Percentiles rank a stretch among this genome's conserved stretches.
Evolutionary conservation across 1,140 invertebrate species (phyloP).

Genomic region (Drosophila tsacasi): DNA sequence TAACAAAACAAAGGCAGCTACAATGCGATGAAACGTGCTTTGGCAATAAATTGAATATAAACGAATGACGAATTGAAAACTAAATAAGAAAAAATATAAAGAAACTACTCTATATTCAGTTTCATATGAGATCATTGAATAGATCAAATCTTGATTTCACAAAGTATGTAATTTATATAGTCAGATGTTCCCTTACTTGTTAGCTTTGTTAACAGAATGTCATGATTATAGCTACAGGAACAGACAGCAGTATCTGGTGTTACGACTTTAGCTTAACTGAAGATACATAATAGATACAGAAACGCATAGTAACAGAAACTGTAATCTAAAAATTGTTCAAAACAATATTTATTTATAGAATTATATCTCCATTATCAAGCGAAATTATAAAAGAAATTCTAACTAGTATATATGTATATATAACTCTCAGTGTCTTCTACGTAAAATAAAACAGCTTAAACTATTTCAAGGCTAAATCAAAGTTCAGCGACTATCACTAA

Average conservation of each 20-base stretch:
- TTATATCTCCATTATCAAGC: not conserved
- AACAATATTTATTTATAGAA: not conserved
- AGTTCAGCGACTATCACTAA: not conserved
- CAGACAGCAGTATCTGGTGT: not conserved
- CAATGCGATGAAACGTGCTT: not conserved
- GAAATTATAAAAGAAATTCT: not conserved
- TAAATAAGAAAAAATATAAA: too few species aligned
- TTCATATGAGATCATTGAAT: too few species aligned
- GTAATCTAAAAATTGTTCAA: too few species aligned
- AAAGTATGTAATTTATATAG: not conserved
- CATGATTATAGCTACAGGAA: too few species aligned
- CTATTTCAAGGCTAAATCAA: not conserved
- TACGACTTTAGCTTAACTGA: not conserved
- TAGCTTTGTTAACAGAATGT: too few species aligned
- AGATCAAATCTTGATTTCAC: too few species aligned
- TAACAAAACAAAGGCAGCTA: constrained; percentile 5
- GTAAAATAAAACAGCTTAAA: not conserved
- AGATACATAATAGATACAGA: not conserved
- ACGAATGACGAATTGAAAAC: too few species aligned
- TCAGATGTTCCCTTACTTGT: not conserved
- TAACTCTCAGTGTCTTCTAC: not conserved
- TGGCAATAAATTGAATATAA: not conserved
- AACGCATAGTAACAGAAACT: not conserved
- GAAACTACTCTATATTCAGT: too few species aligned
- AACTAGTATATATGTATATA: not conserved